Base-by-base conservation (phyloP, 2,797 vertebrate species). In the Diplodus puntazzo region DNA sequence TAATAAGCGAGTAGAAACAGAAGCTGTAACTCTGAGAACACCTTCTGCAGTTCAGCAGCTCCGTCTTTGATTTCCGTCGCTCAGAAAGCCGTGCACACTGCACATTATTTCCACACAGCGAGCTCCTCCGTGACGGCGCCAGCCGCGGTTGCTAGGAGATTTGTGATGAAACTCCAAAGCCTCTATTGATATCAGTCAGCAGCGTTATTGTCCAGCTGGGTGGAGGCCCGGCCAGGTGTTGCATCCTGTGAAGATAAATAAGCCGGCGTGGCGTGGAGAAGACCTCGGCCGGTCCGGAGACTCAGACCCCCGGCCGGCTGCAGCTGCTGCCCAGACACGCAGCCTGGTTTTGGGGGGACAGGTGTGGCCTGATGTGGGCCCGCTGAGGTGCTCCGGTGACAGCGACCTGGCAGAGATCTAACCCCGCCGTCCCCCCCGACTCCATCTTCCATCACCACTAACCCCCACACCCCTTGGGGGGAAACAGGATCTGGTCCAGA, bases 401-500 rank as follows among this genome's bases (percentile, higher is more conserved):
- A 62, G 73, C 34, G 77, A 86, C 83, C 91, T 92, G 91, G 86
- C 92, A 86, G 68, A 72, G 83, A 80, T 85, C 81, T 80, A 75
- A 82, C 85, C 83, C 68, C 23, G 2, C 62, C 11, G n/a, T 74
- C 52, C 66, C 57, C 53, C 52, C 46, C 59, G 3, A 45, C 83
- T 78, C 73, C 69, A 72, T 75, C 80, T 82, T 78, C 73, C 69
- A 72, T 73, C 80, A 63, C 53, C 67, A 18, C 70, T 34, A 69
- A 68, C 69, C 57, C 71, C 53, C 43, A 60, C n/a, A 27, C 50
- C 82, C 77, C 77, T 73, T 5, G 16, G 75, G 84, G 81, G 80
- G 78, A 50, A 61, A 75, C 87, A 86, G 91, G 88, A 93, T 92
- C 91, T 93, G 92, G 88, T 92, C 92, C 90, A 92, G 88, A 80